Evolutionary conservation across 53 echinoderm and acorn worm species (phyloP), one percentile per base, ranked within the genome.

Genomic region (Holothuria scabra): DNA sequence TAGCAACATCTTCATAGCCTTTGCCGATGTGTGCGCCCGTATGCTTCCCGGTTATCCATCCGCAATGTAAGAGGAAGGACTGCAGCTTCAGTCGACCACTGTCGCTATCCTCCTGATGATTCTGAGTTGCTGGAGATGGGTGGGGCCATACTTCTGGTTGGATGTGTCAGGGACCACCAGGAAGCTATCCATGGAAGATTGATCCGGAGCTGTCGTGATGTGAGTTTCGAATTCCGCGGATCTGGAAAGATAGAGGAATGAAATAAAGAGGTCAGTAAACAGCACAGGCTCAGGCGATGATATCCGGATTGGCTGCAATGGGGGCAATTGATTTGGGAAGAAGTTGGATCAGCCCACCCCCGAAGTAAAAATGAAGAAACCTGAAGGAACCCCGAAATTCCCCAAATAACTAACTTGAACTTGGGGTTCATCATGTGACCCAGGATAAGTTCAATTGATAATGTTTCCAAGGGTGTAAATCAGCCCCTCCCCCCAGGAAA

Each of bases 51-150:
- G 80, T 80, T 11, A 59, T 80, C 60, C 80, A 59, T 21, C 34
- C 60, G 30, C 80, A 80, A 30, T 60, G 59, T 14, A 80, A 60
- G 19, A 80, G 80, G 30, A 59, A 80, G 3, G 80, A 80, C 18
- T 26, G 21, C 31, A 26, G 30, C 13, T 80, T 26, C 12, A 80
- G 34, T 25, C 5, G 20, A 57, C n/a, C n/a, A 18, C n/a, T 59
- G 59, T 25, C 31, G 28, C 19, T n/a, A 48, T 74, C 28, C 75
- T 74, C 75, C 59, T 65, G 12, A 35, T 59, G 5, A 83, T 83
- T 28, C 18, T 21, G 31, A 32, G 35, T 80, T 80, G 80, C 10
- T 31, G 59, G n/a, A 60, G 80, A 46, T 80, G 80, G 35, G 30
- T 83, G 19, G 29, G 19, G 52, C 66, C 30, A 33, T 56, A 83